Evolutionary conservation across 92 coral and sea anemone genomes (phyloP).

Genomic region (Scolanthus callimorphus): DNA sequence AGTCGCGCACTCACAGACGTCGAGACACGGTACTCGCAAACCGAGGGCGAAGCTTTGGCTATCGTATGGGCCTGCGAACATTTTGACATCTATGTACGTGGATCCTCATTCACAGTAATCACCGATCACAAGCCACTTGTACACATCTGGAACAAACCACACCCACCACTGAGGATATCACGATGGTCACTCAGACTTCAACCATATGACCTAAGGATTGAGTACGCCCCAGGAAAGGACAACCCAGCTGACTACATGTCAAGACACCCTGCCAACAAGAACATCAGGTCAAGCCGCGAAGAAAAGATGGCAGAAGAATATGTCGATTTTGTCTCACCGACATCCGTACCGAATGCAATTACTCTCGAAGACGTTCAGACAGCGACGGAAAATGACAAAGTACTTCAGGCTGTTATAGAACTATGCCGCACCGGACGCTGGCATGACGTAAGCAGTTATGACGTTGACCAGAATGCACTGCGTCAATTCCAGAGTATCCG

Average conservation of each 20-base stretch:
- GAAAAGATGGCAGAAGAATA: slow-evolving; percentile 42
- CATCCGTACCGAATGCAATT: slow-evolving; percentile 49
- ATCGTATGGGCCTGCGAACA: slow-evolving; percentile 44
- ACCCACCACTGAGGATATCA: slow-evolving; percentile 43
- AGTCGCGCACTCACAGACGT: slow-evolving; percentile 44
- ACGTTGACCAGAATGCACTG: too few species aligned
- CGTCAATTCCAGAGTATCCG: too few species aligned
- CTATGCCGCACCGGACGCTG: too few species aligned
- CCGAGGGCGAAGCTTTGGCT: slow-evolving; percentile 40
- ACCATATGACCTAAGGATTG: slow-evolving; percentile 28
- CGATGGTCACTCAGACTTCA: slow-evolving; percentile 54
- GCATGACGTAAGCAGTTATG: too few species aligned
- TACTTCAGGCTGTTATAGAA: slow-evolving; percentile 20
- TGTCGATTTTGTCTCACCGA: slow-evolving; percentile 36
- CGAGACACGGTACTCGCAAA: slow-evolving; percentile 34
- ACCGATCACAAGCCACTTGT: slow-evolving; percentile 60
- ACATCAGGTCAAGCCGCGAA: slow-evolving; percentile 49
- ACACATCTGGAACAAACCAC: slow-evolving; percentile 25
- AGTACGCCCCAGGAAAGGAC: slow-evolving; percentile 47
- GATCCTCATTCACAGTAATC: slow-evolving; percentile 43
- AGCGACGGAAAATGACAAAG: slow-evolving; percentile 47
- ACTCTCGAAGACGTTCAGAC: slow-evolving; percentile 43
- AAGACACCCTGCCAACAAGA: slow-evolving; percentile 36
- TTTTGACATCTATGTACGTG: slow-evolving; percentile 44
- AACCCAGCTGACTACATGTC: slow-evolving; percentile 56